Conservation (phyloP, 2,888 invertebrate species). For the Antheraea yamamai region DNA sequence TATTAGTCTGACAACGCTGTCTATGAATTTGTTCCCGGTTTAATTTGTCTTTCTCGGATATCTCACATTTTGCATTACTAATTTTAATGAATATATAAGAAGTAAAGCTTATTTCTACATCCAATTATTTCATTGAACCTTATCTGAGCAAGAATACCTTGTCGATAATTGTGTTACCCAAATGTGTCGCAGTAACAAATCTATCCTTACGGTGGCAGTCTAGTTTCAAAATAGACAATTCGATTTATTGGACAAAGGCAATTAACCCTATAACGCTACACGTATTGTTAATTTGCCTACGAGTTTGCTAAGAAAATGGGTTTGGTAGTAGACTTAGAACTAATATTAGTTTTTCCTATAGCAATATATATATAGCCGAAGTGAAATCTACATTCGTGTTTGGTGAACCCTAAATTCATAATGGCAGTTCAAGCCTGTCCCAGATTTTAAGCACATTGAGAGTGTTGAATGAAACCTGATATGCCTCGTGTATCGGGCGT, state of each 20-base stretch:
- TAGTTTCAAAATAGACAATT: not conserved
- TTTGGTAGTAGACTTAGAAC: not conserved
- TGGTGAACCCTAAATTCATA: not conserved
- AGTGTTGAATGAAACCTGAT: constrained; percentile 13
- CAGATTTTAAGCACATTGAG: not conserved
- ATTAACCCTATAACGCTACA: not conserved
- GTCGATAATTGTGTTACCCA: not conserved
- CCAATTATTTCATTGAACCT: too few species aligned
- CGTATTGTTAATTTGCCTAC: not conserved
- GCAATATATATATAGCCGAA: not conserved
- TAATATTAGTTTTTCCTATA: not conserved
- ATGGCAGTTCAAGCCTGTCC: not conserved
- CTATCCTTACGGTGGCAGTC: not conserved
- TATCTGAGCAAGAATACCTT: not conserved
- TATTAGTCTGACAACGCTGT: too few species aligned
- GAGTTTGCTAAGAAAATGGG: not conserved
- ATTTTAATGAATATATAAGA: too few species aligned
- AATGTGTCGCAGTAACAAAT: too few species aligned
- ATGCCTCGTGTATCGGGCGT: not conserved
- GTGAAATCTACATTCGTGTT: not conserved
- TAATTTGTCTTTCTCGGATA: too few species aligned
- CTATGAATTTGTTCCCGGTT: too few species aligned
- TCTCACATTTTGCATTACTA: too few species aligned
- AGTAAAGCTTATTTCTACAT: too few species aligned
- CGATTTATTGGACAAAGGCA: not conserved